Evolutionary conservation across 2,888 invertebrate genomes (phyloP), one percentile per base, ranked within the genome.

Genomic region (Acanthococcus lagerstroemiae): DNA sequence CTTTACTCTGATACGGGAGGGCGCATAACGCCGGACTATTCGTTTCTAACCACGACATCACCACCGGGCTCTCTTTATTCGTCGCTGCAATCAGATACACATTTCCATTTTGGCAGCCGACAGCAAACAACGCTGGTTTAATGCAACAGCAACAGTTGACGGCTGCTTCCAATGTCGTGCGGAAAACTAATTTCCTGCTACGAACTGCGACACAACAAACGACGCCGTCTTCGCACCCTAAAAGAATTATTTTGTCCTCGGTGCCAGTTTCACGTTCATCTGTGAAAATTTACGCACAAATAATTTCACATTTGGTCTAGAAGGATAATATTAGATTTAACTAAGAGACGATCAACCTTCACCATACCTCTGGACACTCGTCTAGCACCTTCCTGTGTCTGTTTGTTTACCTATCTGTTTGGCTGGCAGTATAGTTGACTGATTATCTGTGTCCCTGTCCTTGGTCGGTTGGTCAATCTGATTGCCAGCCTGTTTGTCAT

Each of bases 181-280:
- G 73, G 70, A 78, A 80, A 3, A 80, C 15, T 69, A 76, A 75
- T 70, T 80, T 75, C 69, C 83, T 77, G 69, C 78, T 79, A 3
- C 79, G 80, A 1, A 86, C 77, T 67, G 81, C 82, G 27, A 81
- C 77, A 66, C 81, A 80, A 48, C 80, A 75, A 1, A 85, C 75
- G 15, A 75, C 73, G 0, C 83, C 83, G 74, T 79, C 81, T 75
- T 86, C 86, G 76, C 82, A 82, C 0, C 83, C 85, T 22, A 81
- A 74, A 1, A 84, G 72, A 54, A 85, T 70, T 44, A 85, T 69
- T 73, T 85, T 86, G 69, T 83, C 82, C 63, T 77, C 77, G 15
- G 85, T 85, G 22, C 79, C 81, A 58, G 84, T 74, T 79, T 86
- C 80, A 67, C 76, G 72, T 19, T 79, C 78, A 75, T 74, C 69